A percentile compares a stretch with the other conserved stretches of the same genome.
phyloP scores from a whole-genome alignment of 37 sponge, comb jelly and placozoan species.

The Oscarella lobularis region DNA sequence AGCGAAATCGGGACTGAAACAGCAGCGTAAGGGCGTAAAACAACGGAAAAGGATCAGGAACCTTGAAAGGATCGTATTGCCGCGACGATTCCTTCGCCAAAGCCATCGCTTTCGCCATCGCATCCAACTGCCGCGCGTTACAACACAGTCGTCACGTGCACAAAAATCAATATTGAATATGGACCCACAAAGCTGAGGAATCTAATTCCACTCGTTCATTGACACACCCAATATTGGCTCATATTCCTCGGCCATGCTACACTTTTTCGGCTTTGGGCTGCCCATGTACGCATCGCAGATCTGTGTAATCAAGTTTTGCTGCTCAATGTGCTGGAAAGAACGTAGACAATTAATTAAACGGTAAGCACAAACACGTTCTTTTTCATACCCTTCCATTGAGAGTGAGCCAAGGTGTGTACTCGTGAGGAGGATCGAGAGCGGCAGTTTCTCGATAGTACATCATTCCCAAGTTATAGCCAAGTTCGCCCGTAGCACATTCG shows the following conservation, averaged over 20 bases:
- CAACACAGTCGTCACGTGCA: too few species aligned
- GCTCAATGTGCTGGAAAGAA: background rate
- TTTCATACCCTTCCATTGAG: slow-evolving; percentile 9
- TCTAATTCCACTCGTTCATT: too few species aligned
- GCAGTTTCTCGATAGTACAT: slow-evolving; percentile 31
- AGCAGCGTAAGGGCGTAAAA: too few species aligned
- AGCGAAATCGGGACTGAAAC: too few species aligned
- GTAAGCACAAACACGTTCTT: background rate
- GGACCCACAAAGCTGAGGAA: too few species aligned
- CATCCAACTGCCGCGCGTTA: too few species aligned
- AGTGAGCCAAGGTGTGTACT: slow-evolving; percentile 77
- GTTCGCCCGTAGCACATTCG: slow-evolving; percentile 18
- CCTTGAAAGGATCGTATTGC: too few species aligned
- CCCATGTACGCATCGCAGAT: slow-evolving; percentile 66
- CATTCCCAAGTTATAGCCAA: slow-evolving; percentile 56
- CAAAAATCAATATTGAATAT: too few species aligned
- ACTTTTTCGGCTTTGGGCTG: slow-evolving; percentile 34
- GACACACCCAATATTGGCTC: too few species aligned
- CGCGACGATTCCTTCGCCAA: too few species aligned
- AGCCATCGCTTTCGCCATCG: too few species aligned
- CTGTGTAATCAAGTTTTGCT: slow-evolving; percentile 8
- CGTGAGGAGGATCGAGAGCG: slow-evolving; percentile 58
- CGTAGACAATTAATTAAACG: background rate
- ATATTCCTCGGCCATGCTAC: background rate
- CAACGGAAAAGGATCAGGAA: too few species aligned